Evolutionary conservation across 1,140 invertebrate species (phyloP).

Genomic region (Ditylenchus dipsaci): DNA sequence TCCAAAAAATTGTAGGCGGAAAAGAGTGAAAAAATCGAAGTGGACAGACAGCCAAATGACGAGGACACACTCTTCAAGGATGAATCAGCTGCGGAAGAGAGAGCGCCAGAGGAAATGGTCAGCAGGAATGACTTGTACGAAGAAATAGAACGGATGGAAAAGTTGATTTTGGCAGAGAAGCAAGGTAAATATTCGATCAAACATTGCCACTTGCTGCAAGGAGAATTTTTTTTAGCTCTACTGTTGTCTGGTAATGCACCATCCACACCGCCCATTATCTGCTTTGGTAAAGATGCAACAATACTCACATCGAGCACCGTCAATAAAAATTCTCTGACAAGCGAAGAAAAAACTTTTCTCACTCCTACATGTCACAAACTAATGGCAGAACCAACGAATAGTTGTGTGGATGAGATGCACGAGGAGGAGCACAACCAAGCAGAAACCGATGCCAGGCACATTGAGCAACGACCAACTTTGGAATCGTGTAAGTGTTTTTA

Average conservation of each 20-base stretch:
- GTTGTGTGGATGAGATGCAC: neutral
- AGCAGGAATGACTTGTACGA: too few relatives aligned
- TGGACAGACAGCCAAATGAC: too few relatives aligned
- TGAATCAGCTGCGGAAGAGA: too few relatives aligned
- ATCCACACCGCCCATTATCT: neutral
- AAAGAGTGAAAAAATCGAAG: too few relatives aligned
- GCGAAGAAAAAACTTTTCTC: neutral
- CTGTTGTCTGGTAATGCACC: neutral
- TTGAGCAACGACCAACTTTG: neutral
- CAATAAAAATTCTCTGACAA: neutral
- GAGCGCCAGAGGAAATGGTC: too few relatives aligned
- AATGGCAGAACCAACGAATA: neutral
- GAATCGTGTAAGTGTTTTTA: too few relatives aligned
- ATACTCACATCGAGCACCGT: neutral
- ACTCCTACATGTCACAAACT: neutral
- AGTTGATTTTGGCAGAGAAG: too few relatives aligned
- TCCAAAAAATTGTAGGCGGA: too few relatives aligned
- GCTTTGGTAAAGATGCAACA: neutral
- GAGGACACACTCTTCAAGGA: too few relatives aligned
- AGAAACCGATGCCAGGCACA: neutral
- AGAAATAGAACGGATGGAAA: too few relatives aligned
- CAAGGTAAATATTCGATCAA: too few relatives aligned
- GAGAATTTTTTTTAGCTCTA: neutral
- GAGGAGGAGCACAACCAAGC: neutral
- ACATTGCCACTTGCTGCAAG: too few relatives aligned